Evolutionary conservation across 2,888 invertebrate species (phyloP), one percentile per base, ranked within the genome.

Genomic region (Drosophila formosana): DNA sequence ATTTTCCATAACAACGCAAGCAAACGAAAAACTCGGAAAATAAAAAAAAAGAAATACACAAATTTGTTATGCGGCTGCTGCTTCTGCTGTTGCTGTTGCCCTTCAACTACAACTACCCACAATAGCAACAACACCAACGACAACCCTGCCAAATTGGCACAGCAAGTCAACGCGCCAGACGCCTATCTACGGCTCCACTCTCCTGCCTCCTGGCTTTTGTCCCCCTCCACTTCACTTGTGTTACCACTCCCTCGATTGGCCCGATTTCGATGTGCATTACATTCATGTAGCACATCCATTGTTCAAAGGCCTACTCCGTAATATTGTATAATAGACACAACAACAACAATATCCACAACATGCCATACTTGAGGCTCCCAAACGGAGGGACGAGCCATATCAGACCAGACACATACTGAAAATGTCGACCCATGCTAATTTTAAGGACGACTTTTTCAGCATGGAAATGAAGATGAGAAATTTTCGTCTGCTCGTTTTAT

Each of bases 371-470:
- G 52, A 52, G 28, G 39, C 39, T 11, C 26, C 25, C 25, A 37
- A 37, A 32, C 34, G 4, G 34, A 34, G 4, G 34, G 37, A 37
- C 13, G 37, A 37, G 30, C 8, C 26, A 25, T n/a, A 39, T 13
- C 61, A 47, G 55, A 53, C 49, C 72, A 32, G 63, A 66, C 63
- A 80, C 72, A 73, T 76, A 80, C 74, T 72, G 76, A 81, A 74
- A 76, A 78, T 78, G 76, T 76, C 75, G 78, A 82, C 64, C 72
- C 74, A 82, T 78, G 83, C 72, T 83, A 83, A 83, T 83, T 83
- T 72, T 62, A 65, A 74, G 76, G 76, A 74, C 65, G 67, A 26
- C 37, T 67, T 79, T 66, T 51, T 53, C 18, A 58, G 53, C 53
- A 66, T 68, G 72, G 56, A 76, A 79, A 82, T 77, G 70, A 72